These are phyloP conservation scores for Equus quagga DNA, from an alignment of 2,113 vertebrate species.

Conservation along the genomic window DNA sequence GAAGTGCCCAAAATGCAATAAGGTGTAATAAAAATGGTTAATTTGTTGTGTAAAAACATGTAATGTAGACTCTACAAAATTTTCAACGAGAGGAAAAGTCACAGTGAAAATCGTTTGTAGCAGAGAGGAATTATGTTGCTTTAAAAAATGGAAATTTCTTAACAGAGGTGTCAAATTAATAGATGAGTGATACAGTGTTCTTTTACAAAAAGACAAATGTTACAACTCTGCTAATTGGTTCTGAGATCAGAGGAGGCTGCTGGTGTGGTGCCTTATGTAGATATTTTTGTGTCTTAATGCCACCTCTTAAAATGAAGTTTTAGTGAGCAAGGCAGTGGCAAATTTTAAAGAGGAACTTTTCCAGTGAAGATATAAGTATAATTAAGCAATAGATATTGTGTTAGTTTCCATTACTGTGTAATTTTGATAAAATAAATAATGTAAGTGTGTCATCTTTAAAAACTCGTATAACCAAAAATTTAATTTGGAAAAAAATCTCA, in stretches of 20 bases:
- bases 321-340: not conserved
- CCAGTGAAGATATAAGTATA: not conserved
- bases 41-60: not conserved
- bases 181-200: no score
- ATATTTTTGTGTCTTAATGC: not conserved
- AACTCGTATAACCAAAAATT: not conserved
- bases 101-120: not conserved
- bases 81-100: not conserved
- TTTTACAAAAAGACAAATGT: not conserved
- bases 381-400: not conserved
- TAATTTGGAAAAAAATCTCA: not conserved
- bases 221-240: no score
- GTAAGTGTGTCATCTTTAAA: not conserved
- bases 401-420: not conserved
- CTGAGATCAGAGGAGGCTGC: not conserved
- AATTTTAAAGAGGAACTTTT: not conserved
- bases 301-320: not conserved
- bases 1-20: not conserved
- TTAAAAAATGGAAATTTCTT: not conserved
- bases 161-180: not conserved
- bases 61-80: not conserved
- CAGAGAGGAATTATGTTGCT: not conserved
- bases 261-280: rapidly evolving
- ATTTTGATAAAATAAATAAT: not conserved
- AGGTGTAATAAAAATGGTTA: not conserved